phyloP scores from a whole-genome alignment of 2,888 invertebrate species.

The Thymelicus sylvestris region DNA sequence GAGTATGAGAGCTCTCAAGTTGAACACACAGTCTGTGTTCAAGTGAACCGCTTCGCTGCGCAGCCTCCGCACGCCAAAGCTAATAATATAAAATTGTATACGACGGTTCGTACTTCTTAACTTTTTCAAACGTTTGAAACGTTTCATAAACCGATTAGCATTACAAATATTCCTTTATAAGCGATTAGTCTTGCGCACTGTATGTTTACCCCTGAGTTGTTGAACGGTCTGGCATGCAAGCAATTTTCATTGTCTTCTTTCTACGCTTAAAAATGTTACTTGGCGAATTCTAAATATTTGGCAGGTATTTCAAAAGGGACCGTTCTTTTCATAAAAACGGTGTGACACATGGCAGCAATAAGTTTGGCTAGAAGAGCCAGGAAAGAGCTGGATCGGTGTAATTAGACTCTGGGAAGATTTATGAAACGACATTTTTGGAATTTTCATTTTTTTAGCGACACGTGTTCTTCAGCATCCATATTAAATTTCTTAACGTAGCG shows the following conservation, averaged over 20 bases:
- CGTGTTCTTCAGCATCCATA: slow-evolving; percentile 49
- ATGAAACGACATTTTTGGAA: slow-evolving; percentile 74
- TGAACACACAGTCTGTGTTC: slow-evolving; percentile 70
- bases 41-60: slow-evolving; percentile 62
- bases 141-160: slow-evolving; percentile 21
- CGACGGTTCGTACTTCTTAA: slow-evolving; percentile 60
- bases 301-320: slow-evolving; percentile 58
- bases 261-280: slow-evolving; percentile 2
- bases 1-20: slow-evolving; percentile 61
- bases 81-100: slow-evolving; percentile 71
- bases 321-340: slow-evolving; percentile 71
- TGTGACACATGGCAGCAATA: slow-evolving; percentile 78
- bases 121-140: slow-evolving; percentile 54
- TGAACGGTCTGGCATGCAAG: background rate
- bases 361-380: slow-evolving; percentile 68
- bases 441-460: slow-evolving; percentile 74
- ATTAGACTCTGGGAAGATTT: slow-evolving; percentile 80
- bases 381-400: slow-evolving; percentile 73
- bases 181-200: slow-evolving; percentile 31
- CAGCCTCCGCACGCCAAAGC: slow-evolving; percentile 54
- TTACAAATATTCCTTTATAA: slow-evolving; percentile 38
- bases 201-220: background rate
- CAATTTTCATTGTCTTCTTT: slow-evolving; percentile 3
- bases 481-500: slow-evolving; percentile 19
- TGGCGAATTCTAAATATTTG: slow-evolving; percentile 44